Evolutionary conservation across 2,113 vertebrate genomes (phyloP), one percentile per base, ranked within the genome.

Genomic region (Eurystomus gularis): DNA sequence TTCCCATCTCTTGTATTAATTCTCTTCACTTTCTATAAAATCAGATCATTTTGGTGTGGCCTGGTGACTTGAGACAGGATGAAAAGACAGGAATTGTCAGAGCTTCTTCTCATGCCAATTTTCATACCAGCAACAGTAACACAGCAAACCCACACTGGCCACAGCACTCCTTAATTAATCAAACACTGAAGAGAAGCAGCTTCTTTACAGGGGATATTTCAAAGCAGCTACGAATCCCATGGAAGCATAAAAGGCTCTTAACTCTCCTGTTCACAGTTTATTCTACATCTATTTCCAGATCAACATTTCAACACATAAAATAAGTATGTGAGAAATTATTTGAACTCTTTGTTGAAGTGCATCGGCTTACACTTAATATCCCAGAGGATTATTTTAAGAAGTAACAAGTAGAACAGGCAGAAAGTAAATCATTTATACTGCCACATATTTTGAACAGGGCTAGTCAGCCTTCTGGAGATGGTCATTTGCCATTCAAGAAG

Each of bases 91-190:
- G 92, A 95, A 94, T 83, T 90, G 46, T 88, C 93, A 93, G 66
- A 71, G 92, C 51, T 95, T 84, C 86, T 69, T 79, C 61, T 20
- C 44, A 82, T 69, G 57, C 68, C 96, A 97, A 80, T 96, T 60
- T 77, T 70, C 26, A 28, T 52, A 48, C 52, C 88, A 88, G 92
- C 93, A 96, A 89, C 88, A 89, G 64, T 95, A 97, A 97, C 46
- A 96, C 31, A 96, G 94, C 91, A 97, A 98, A 98, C 93, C 83
- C 86, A 93, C 88, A 94, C 17, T 35, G 92, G 39, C 90, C 89
- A 68, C 96, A 97, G 82, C 42, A 16, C 71, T 96, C 84, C 93
- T 97, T 95, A 97, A 91, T 80, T 85, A 94, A 95, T 86, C 96
- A 96, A 97, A 86, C 26, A 48, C 61, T 93, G 72, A 97, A 96